Conservation (phyloP, 2,888 invertebrate species). For the Physocephala rufipes region DNA sequence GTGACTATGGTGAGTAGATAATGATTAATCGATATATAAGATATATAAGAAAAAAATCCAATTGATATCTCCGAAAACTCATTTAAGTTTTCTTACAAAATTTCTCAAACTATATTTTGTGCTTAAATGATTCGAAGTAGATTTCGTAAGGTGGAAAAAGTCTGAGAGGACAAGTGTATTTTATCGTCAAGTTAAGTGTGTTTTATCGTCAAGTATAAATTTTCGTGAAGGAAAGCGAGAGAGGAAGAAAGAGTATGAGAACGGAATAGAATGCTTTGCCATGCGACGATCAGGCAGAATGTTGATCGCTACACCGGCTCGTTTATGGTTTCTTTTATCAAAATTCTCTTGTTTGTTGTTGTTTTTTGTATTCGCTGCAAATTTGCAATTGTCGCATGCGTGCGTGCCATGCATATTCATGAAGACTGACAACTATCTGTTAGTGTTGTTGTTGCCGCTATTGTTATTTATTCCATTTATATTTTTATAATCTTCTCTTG, state of each 20-base stretch:
- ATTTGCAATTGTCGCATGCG: conserved; percentile 19
- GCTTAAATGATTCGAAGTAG: no score
- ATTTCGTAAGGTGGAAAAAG: no score
- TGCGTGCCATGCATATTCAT: neutral
- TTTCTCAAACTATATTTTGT: no score
- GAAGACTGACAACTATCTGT: neutral
- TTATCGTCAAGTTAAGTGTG: no score
- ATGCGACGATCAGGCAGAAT: neutral
- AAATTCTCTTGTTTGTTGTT: neutral
- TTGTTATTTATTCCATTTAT: neutral
- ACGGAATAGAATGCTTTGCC: neutral
- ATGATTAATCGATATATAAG: no score
- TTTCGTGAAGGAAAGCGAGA: no score
- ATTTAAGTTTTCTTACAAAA: no score
- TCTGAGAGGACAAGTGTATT: conserved; percentile 25
- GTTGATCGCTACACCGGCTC: neutral
- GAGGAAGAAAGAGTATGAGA: neutral
- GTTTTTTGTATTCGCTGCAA: neutral
- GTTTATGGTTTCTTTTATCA: neutral
- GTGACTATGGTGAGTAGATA: no score
- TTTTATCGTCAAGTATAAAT: no score
- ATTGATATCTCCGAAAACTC: no score
- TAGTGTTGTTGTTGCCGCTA: neutral
- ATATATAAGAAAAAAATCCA: no score
- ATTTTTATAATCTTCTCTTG: no score